These are phyloP conservation scores for Mionectes macconnelli DNA, from an alignment of 2,113 vertebrate species.

Conservation along the genomic window DNA sequence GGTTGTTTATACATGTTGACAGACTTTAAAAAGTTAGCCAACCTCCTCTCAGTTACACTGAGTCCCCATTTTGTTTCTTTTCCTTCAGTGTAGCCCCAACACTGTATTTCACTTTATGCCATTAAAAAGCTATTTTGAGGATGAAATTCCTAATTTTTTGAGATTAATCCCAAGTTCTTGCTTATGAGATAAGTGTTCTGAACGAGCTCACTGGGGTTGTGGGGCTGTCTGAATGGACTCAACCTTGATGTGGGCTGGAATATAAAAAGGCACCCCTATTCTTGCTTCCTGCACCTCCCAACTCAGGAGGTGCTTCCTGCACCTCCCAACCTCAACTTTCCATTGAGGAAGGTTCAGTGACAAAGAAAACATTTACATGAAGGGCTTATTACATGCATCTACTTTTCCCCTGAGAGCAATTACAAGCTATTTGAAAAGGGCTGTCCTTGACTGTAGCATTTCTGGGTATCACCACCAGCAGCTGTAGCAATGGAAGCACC, in stretches of 20 bases:
- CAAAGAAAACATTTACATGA: background rate
- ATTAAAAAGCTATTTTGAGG: background rate
- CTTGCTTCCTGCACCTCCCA: background rate
- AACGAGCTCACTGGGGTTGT: background rate
- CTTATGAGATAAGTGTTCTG: background rate
- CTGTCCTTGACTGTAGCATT: background rate
- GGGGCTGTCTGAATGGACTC: background rate
- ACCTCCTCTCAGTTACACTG: background rate
- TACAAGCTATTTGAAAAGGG: background rate
- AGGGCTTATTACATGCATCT: conserved; percentile 18
- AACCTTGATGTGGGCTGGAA: background rate
- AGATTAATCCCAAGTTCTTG: background rate
- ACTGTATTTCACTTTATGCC: background rate
- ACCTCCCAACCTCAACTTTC: background rate
- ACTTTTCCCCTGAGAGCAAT: background rate
- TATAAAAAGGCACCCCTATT: background rate
- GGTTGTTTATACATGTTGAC: background rate
- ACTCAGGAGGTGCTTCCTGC: background rate
- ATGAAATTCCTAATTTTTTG: background rate
- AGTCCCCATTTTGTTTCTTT: background rate
- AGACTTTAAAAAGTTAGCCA: background rate
- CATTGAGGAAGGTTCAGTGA: background rate
- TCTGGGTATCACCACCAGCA: background rate
- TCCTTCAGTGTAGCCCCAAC: background rate
- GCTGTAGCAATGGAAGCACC: background rate